These are phyloP conservation scores for Clupea harengus DNA, from an alignment of 2,113 vertebrate species.

Conservation along the genomic window DNA sequence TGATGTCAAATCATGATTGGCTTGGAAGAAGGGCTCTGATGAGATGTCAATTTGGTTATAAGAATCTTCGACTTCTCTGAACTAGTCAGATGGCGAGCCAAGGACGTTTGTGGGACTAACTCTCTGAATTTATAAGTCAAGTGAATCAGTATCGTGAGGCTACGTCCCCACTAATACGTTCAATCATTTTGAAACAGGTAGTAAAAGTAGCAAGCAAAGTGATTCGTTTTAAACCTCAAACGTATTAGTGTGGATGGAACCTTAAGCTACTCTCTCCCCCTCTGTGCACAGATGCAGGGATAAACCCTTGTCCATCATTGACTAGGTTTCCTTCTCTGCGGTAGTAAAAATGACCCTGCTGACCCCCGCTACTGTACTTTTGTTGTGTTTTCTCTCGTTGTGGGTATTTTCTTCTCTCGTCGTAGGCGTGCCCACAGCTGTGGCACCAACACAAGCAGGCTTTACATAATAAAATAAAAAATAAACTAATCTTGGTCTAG, in stretches of 20 bases:
- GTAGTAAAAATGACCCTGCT: not conserved
- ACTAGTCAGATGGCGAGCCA: not conserved
- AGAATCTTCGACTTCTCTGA: not conserved
- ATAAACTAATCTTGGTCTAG: not conserved
- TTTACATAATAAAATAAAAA: not conserved
- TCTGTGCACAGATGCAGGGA: not conserved
- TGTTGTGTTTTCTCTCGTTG: not conserved
- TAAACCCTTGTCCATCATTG: not conserved
- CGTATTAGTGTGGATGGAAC: too few relatives aligned
- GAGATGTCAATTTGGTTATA: not conserved
- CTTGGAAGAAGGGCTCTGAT: not conserved
- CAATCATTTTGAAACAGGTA: too few relatives aligned
- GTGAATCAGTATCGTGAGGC: not conserved
- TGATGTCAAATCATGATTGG: not conserved
- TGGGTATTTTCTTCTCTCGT: not conserved
- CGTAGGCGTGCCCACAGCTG: too few relatives aligned
- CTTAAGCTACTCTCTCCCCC: not conserved
- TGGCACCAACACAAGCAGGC: not conserved
- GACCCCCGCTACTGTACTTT: not conserved
- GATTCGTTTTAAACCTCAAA: too few relatives aligned
- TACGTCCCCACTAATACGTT: not conserved
- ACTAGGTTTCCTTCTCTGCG: not conserved
- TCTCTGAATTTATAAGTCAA: too few relatives aligned
- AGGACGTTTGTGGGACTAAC: too few relatives aligned
- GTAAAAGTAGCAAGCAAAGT: too few relatives aligned